A percentile compares a stretch with the other conserved stretches of the same genome.
Conservation (phyloP, 2,888 invertebrate species). For the Odontocerum albicorne region DNA sequence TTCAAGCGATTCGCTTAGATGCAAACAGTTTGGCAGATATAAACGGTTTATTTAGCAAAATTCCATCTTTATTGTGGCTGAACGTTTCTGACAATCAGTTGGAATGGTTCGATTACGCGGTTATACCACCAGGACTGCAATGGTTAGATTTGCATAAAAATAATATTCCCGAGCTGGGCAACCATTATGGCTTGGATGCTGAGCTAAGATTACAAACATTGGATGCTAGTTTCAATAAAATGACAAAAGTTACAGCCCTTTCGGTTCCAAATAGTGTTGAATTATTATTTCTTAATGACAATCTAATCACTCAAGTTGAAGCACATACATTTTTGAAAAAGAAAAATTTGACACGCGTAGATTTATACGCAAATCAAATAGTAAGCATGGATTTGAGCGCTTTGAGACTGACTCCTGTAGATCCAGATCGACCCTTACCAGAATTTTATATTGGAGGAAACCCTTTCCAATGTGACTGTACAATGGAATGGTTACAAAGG, state of each 20-base stretch:
- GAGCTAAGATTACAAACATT: constrained; percentile 78
- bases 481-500: constrained; percentile 93
- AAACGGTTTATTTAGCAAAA: constrained; percentile 80
- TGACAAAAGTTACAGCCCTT: constrained; percentile 72
- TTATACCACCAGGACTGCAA: constrained; percentile 79
- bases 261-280: constrained; percentile 85
- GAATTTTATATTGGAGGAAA: constrained; percentile 94
- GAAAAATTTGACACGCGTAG: constrained; percentile 85
- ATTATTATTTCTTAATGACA: constrained; percentile 85
- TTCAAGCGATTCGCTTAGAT: constrained; percentile 86
- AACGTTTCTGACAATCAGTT: constrained; percentile 91
- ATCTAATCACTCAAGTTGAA: constrained; percentile 81
- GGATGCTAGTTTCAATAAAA: constrained; percentile 89
- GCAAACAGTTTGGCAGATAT: constrained; percentile 82
- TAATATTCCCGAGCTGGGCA: constrained; percentile 75
- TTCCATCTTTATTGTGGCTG: constrained; percentile 82
- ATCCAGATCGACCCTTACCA: constrained; percentile 73
- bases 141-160: constrained; percentile 92
- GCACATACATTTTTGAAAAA: constrained; percentile 89
- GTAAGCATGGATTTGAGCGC: constrained; percentile 89
- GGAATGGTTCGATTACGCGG: constrained; percentile 85
- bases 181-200: constrained; percentile 69
- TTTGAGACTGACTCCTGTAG: constrained; percentile 77
- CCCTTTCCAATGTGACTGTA: constrained; percentile 93
- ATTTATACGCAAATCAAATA: constrained; percentile 91